Conservation (phyloP, 2,113 vertebrate genomes). For the Hemichromis elongatus region DNA sequence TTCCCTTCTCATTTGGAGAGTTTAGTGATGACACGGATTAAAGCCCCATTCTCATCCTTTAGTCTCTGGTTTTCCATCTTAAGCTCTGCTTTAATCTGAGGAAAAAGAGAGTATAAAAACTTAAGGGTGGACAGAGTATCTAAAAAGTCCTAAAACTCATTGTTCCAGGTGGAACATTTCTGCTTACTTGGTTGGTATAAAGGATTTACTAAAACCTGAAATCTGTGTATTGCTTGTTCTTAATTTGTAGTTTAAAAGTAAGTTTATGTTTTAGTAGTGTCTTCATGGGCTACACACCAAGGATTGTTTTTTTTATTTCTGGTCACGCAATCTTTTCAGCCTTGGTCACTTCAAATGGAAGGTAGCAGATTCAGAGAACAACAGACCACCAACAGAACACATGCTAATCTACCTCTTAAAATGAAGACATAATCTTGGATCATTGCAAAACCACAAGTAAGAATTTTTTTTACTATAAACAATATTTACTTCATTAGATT, state of each 20-base stretch:
- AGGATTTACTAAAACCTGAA: not conserved
- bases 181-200: not conserved
- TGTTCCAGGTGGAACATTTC: not conserved
- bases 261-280: not conserved
- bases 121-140: not conserved
- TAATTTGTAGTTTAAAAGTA: not conserved
- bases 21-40: slow-evolving; percentile 94
- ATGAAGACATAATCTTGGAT: not conserved
- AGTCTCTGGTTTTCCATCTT: slow-evolving; percentile 91
- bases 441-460: not conserved
- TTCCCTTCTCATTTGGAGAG: slow-evolving; percentile 84
- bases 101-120: not conserved
- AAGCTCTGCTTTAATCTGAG: slow-evolving; percentile 85
- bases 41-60: slow-evolving; percentile 88
- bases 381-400: not conserved
- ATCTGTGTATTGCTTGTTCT: not conserved
- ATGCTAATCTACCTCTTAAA: not conserved
- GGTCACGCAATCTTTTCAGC: not conserved
- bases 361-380: not conserved
- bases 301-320: not conserved
- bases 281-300: not conserved
- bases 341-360: not conserved
- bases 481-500: not conserved
- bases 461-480: not conserved
- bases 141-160: not conserved